Conservation (phyloP, 2,888 invertebrate genomes). For the Microlaimidae sp. region DNA sequence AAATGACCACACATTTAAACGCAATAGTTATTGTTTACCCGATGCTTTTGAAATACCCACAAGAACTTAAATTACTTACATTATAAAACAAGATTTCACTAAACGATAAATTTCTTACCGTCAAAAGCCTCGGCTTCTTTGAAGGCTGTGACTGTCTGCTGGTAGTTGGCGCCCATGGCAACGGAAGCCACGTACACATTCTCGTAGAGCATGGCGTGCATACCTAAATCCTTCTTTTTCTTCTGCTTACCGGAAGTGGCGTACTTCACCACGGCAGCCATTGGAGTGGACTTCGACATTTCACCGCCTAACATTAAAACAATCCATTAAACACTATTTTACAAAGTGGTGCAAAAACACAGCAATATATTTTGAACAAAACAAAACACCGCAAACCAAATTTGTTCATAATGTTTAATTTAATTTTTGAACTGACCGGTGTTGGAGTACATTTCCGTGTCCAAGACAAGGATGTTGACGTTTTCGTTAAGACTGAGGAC, state of each 20-base stretch:
- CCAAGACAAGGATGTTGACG: constrained; percentile 22
- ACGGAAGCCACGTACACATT: constrained; percentile 22
- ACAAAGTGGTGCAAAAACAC: too few relatives aligned
- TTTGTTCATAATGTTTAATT: too few relatives aligned
- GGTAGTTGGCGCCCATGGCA: constrained; percentile 20
- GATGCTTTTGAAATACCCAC: too few relatives aligned
- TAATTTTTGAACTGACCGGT: too few relatives aligned
- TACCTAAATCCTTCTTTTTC: constrained; percentile 20
- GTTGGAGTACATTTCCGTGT: constrained; percentile 24
- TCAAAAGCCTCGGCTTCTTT: constrained; percentile 22
- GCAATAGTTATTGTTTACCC: too few relatives aligned
- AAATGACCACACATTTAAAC: too few relatives aligned
- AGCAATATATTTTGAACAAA: too few relatives aligned
- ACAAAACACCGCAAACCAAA: too few relatives aligned
- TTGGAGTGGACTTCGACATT: constrained; percentile 22
- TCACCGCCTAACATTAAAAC: constrained; percentile 17
- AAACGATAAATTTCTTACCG: too few relatives aligned
- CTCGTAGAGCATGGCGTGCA: constrained; percentile 21
- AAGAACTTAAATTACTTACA: too few relatives aligned
- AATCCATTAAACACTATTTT: background rate
- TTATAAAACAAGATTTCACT: too few relatives aligned
- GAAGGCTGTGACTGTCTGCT: constrained; percentile 21
- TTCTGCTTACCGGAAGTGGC: constrained; percentile 20
- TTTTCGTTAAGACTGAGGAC: constrained; percentile 19
- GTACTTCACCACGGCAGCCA: constrained; percentile 20